Percentiles rank a stretch among this genome's conserved stretches.
phyloP scores from a whole-genome alignment of 2,797 vertebrate species.

The Echiichthys vipera region DNA sequence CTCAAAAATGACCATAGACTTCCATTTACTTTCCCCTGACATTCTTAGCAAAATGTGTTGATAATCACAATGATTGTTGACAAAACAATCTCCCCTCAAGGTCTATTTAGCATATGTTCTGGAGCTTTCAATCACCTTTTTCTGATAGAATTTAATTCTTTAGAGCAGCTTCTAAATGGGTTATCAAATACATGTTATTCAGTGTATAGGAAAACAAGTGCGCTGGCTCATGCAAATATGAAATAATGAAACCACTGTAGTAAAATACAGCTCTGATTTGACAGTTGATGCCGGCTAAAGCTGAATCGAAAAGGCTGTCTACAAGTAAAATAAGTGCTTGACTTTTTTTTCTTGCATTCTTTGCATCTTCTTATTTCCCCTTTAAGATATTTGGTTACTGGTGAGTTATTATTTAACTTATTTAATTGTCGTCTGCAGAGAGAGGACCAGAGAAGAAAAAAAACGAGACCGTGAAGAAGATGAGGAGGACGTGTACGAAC shows the following conservation, averaged over 20 bases:
- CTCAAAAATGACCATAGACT: not conserved
- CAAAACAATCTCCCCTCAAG: too few relatives aligned
- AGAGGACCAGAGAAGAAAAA: slow-evolving; percentile 93
- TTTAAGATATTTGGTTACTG: not conserved
- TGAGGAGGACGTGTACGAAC: slow-evolving; percentile 96
- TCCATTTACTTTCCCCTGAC: not conserved
- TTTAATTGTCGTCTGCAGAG: slow-evolving; percentile 73
- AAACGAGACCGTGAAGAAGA: slow-evolving; percentile 94
- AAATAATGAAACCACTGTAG: not conserved
- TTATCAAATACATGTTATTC: not conserved
- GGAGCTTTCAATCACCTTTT: too few relatives aligned
- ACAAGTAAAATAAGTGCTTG: slow-evolving; percentile 2
- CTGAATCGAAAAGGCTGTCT: not conserved
- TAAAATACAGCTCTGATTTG: slow-evolving; percentile 8
- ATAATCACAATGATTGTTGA: too few relatives aligned
- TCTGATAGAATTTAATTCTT: too few relatives aligned
- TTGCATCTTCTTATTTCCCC: not conserved
- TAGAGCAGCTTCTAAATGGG: not conserved
- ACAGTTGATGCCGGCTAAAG: not conserved
- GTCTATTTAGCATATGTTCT: too few relatives aligned
- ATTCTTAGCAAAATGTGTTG: not conserved
- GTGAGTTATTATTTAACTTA: not conserved
- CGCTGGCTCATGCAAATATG: not conserved
- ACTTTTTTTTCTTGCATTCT: not conserved
- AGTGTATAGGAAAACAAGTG: not conserved